Base-by-base conservation (phyloP, 2,113 vertebrate genomes). In the Synchiropus splendidus region DNA sequence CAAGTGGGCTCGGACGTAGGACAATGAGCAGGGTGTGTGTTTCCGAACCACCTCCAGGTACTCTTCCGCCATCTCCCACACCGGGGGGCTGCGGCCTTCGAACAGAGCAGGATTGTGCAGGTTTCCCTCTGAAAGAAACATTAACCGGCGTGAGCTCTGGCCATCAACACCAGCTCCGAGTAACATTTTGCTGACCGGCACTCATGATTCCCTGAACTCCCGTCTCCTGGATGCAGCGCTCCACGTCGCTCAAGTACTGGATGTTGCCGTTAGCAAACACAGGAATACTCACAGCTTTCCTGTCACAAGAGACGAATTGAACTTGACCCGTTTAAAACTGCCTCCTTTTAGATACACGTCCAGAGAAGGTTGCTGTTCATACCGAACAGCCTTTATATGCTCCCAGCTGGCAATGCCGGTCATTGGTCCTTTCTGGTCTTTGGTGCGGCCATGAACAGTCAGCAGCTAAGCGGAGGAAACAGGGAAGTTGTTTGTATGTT, bases 251-350 rank as follows among this genome's bases (percentile, higher is more conserved):
- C 72, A 97, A 77, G 64, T 90, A 84, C 51, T 90, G 94, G 74
- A 98, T 96, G 73, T 97, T 98, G 33, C 95, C 95, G 1, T 98
- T 98, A 18, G 95, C 94, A 67, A 98, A 97, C 15, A 98, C 90
- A 1, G 95, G 95, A 62, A 98, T 98, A 55, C 62, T 85, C 11
- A 98, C 88, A 0, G 89, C 90, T 65, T 86, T 87, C 77, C 95
- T 98, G 58, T 0, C 51, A 27, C 18, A 54, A 51, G n/a, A n/a
- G n/a, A n/a, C n/a, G n/a, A n/a, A n/a, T 27, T 27, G 21, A 27
- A 27, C 21, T 5, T 27, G 8, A n/a, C n/a, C n/a, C n/a, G n/a
- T n/a, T n/a, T n/a, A n/a, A n/a, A n/a, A n/a, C n/a, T n/a, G n/a
- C n/a, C 21, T 27, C 21, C 21, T 5, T 27, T 4, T 27, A 27